Conservation (phyloP, 2,888 invertebrate species). For the Agriopis marginaria region DNA sequence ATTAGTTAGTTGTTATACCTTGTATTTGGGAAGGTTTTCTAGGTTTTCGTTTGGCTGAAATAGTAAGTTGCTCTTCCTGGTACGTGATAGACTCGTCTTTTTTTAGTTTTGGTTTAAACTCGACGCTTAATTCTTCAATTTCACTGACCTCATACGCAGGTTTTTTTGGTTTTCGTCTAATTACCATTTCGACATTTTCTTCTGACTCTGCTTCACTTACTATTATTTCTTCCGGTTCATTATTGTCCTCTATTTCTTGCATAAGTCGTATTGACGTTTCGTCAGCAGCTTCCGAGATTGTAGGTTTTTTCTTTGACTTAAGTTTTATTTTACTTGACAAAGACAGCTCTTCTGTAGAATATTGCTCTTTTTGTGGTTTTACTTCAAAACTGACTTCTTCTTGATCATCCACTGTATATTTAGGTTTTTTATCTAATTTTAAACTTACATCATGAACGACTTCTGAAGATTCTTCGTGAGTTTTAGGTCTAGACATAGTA, state of each 20-base stretch:
- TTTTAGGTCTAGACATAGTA: slow-evolving; percentile 68
- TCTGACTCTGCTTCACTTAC: slow-evolving; percentile 88
- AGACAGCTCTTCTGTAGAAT: slow-evolving; percentile 90
- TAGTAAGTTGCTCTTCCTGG: slow-evolving; percentile 89
- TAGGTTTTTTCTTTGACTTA: slow-evolving; percentile 87
- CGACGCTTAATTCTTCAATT: slow-evolving; percentile 87
- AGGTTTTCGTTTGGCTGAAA: slow-evolving; percentile 89
- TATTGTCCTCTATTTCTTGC: slow-evolving; percentile 88
- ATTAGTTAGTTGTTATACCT: slow-evolving; percentile 77
- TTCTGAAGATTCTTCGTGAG: slow-evolving; percentile 74
- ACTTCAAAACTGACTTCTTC: slow-evolving; percentile 85
- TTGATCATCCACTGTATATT: slow-evolving; percentile 89
- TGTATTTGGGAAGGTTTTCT: slow-evolving; percentile 88
- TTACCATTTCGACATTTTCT: slow-evolving; percentile 84
- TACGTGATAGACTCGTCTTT: slow-evolving; percentile 69
- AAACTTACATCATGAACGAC: slow-evolving; percentile 88
- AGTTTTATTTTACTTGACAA: slow-evolving; percentile 90
- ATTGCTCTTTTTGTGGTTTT: slow-evolving; percentile 74
- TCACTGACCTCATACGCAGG: slow-evolving; percentile 87
- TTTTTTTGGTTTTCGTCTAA: slow-evolving; percentile 83
- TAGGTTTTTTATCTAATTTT: slow-evolving; percentile 89
- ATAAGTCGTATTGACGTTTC: slow-evolving; percentile 89
- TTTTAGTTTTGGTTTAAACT: slow-evolving; percentile 79
- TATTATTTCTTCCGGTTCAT: slow-evolving; percentile 88
- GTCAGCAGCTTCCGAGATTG: slow-evolving; percentile 89